Base-by-base conservation (phyloP, 2,797 vertebrate species). In the Poeciliopsis gracilis region DNA sequence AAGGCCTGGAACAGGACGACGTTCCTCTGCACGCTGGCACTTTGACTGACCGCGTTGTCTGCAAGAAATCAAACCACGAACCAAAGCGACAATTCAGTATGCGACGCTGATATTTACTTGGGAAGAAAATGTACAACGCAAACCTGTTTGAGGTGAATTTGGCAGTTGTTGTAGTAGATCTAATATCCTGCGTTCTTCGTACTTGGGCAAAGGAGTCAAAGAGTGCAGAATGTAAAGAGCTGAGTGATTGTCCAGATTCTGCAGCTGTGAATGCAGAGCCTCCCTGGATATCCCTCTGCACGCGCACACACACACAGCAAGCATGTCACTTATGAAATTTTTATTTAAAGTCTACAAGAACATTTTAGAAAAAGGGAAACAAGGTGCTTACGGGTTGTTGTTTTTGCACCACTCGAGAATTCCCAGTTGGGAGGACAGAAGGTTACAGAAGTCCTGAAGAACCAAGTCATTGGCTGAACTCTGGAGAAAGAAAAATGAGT, bases 331-430 rank as follows among this genome's bases (percentile, higher is more conserved):
- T 33, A 33, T 8, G 6, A 61, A 61, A 2, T 61, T 16, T 59
- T 18, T 33, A 33, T 33, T 61, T 61, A 61, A 61, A 59, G 18
- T 7, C 6, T 33, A 1, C 2, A 33, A 33, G 2, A 33, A 33
- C 6, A 9, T 61, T 8, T 9, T 4, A 33, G 70, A 43, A 41
- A 63, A 67, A 20, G 63, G 10, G 25, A 13, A 63, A 72, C 23
- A 79, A 72, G 23, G 13, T 11, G 8, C 93, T 95, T 93, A 99
- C 98, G 94, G 96, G 88, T 95, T 97, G 84, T 95, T 97, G 86
- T 95, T 94, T 77, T 95, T 92, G 82, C 98, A 99, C 98, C 98
- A 99, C 85, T 98, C 96, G 81, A 99, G 94, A 81, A 98, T 94
- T 85, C 94, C 95, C 41, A 99, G 92, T 75, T 98, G 98, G 88